These are phyloP conservation scores for Pycnomerus fuliginosus DNA, from an alignment of 2,888 invertebrate species.

Conservation along the genomic window DNA sequence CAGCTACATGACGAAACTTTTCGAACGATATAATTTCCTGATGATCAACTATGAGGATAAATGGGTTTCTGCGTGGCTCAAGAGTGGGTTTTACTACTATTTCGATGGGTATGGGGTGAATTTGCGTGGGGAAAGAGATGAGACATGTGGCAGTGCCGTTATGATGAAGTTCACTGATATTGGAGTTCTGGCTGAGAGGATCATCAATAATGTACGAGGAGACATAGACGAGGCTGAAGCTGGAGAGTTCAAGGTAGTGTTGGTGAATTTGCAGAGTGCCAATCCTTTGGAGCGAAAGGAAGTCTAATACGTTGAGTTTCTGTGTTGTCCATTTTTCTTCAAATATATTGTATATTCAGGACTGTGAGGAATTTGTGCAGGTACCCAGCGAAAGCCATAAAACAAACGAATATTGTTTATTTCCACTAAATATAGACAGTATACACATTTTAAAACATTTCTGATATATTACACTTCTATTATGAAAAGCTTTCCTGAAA, in stretches of 20 bases:
- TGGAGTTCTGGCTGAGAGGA: constrained; percentile 27
- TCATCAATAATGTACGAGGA: constrained; percentile 32
- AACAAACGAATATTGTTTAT: constrained; percentile 26
- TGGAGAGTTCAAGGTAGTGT: too few species aligned
- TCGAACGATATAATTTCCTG: constrained; percentile 58
- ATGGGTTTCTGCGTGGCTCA: constrained; percentile 59
- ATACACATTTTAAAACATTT: constrained; percentile 24
- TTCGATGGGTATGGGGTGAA: constrained; percentile 63
- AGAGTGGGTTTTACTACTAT: constrained; percentile 58
- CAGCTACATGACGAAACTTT: constrained; percentile 57
- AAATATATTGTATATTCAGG: too few species aligned
- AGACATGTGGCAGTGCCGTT: constrained; percentile 30
- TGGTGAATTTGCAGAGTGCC: too few species aligned
- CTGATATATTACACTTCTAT: constrained; percentile 15
- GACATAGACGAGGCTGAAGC: too few species aligned
- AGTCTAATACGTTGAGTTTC: too few species aligned
- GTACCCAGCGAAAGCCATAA: too few species aligned
- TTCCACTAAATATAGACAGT: constrained; percentile 25
- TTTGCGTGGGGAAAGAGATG: constrained; percentile 48
- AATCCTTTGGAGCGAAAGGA: too few species aligned
- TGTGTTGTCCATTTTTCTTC: too few species aligned
- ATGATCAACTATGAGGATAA: constrained; percentile 58
- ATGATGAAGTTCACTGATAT: constrained; percentile 34
- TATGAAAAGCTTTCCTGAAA: constrained; percentile 27
- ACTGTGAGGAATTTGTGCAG: too few species aligned